Evolutionary conservation across 2,797 vertebrate genomes (phyloP).

Genomic region (Knipowitschia caucasica): DNA sequence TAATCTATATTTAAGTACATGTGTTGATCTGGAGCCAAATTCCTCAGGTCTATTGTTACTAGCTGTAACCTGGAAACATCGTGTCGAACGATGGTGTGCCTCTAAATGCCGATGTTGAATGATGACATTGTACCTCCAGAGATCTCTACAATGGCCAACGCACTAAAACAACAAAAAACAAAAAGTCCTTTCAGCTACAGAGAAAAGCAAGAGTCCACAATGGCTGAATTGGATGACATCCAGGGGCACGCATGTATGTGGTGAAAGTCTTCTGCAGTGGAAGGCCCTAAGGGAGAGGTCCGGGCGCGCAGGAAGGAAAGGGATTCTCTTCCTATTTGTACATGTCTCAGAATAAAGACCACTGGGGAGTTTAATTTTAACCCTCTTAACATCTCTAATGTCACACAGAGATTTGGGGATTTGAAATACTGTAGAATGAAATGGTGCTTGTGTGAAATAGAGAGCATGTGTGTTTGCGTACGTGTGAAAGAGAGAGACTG

Average conservation of each 20-base stretch:
- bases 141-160: slow-evolving; percentile 11
- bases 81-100: neutral
- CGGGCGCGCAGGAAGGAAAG: slow-evolving; percentile 11
- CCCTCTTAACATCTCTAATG: slow-evolving; percentile 1
- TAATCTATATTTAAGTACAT: no score
- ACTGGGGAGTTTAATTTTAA: slow-evolving; percentile 1
- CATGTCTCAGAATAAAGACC: neutral
- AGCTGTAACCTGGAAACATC: no score
- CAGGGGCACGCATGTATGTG: slow-evolving; percentile 5
- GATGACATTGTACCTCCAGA: slow-evolving; percentile 4
- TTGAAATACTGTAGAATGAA: no score
- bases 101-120: neutral
- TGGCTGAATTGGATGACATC: slow-evolving; percentile 11
- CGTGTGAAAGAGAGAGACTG: no score
- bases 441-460: no score
- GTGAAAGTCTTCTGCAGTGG: slow-evolving; percentile 13
- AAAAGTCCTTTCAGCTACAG: neutral
- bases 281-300: slow-evolving; percentile 11
- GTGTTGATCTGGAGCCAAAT: no score
- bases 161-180: slow-evolving; percentile 4
- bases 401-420: neutral
- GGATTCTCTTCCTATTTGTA: neutral
- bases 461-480: no score
- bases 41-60: no score
- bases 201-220: neutral